phyloP scores from a whole-genome alignment of 2,888 invertebrate species.

The Fabriciana adippe region DNA sequence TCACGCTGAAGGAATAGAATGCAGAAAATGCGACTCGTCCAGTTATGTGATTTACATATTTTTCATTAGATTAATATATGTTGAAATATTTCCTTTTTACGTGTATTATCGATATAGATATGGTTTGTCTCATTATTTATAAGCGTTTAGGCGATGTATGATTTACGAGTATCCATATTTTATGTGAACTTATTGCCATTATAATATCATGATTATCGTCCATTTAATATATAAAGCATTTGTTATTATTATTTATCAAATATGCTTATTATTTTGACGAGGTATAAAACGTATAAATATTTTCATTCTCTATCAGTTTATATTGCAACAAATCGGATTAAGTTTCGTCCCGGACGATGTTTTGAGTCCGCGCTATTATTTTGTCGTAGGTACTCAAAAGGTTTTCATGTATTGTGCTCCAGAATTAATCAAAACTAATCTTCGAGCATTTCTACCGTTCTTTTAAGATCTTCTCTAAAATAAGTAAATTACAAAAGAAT shows the following conservation, averaged over 20 bases:
- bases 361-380: constrained; percentile 33
- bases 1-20: too few relatives aligned
- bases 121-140: too few relatives aligned
- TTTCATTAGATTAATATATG: too few relatives aligned
- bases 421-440: constrained; percentile 38
- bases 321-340: constrained; percentile 32
- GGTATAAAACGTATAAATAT: background rate
- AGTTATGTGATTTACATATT: too few relatives aligned
- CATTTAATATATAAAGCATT: too few relatives aligned
- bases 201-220: too few relatives aligned
- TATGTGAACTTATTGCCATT: background rate
- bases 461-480: background rate
- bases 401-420: constrained; percentile 39
- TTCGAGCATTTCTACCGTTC: background rate
- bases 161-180: background rate
- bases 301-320: constrained; percentile 22
- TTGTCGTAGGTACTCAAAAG: constrained; percentile 35
- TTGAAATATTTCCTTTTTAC: too few relatives aligned
- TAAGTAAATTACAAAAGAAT: background rate
- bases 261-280: background rate
- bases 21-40: too few relatives aligned
- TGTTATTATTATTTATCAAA: background rate
- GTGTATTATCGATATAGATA: too few relatives aligned
- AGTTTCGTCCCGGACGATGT: constrained; percentile 32
- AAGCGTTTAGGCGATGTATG: too few relatives aligned